Conservation (phyloP, 2,113 vertebrate genomes). For the Channa argus region DNA sequence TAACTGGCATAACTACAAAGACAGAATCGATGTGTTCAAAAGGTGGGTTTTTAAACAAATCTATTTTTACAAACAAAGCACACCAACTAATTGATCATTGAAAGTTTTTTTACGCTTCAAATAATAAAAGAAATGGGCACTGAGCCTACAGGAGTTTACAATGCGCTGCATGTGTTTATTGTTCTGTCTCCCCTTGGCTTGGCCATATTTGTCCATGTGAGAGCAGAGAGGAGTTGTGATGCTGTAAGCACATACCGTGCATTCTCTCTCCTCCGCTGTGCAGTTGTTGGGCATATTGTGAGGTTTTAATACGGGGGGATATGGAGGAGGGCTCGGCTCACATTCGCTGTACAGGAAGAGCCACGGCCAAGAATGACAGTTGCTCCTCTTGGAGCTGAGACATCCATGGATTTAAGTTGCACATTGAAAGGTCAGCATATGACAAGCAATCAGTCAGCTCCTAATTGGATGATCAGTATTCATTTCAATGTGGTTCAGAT, state of each 20-base stretch:
- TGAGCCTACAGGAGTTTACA: conserved; percentile 14
- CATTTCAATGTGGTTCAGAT: conserved; percentile 41
- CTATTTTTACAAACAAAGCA: neutral
- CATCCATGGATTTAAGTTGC: conserved; percentile 83
- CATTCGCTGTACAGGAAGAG: conserved; percentile 85
- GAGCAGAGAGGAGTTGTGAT: conserved; percentile 76
- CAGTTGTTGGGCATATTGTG: conserved; percentile 92
- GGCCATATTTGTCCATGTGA: conserved; percentile 75
- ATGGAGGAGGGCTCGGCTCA: conserved; percentile 70
- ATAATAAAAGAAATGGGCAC: neutral
- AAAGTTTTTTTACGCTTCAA: conserved; percentile 3
- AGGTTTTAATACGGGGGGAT: conserved; percentile 84
- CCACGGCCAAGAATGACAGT: conserved; percentile 91
- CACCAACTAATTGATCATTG: neutral
- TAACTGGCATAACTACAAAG: neutral
- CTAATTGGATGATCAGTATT: conserved; percentile 66
- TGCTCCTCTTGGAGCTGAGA: conserved; percentile 88
- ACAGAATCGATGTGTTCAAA: neutral
- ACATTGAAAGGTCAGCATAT: conserved; percentile 75
- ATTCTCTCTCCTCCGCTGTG: conserved; percentile 88
- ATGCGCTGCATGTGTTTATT: conserved; percentile 45
- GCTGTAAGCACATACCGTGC: conserved; percentile 86
- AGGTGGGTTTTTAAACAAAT: neutral
- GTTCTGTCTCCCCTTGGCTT: conserved; percentile 48
- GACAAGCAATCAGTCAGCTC: conserved; percentile 67